Conservation (phyloP, 2,113 vertebrate genomes). For the Cranoglanis bouderius region DNA sequence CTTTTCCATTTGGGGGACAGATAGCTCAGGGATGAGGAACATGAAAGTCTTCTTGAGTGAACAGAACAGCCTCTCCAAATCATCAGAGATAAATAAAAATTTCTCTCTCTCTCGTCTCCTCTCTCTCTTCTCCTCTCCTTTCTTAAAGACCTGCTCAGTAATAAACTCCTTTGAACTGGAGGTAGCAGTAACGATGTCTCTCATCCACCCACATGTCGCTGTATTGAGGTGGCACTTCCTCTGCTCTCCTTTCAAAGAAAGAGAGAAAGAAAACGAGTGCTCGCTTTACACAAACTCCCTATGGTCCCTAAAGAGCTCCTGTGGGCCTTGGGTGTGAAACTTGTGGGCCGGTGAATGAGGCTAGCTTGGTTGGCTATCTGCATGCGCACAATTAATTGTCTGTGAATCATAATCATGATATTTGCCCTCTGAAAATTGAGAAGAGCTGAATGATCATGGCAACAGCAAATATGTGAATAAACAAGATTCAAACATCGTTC, state of each 20-base stretch:
- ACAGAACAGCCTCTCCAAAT: constrained; percentile 36
- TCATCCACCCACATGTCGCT: constrained; percentile 30
- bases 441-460: background rate
- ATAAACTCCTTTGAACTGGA: constrained; percentile 33
- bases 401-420: background rate
- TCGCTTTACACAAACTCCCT: constrained; percentile 27
- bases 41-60: constrained; percentile 70
- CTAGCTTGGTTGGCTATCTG: background rate
- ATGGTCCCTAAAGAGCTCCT: background rate
- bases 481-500: background rate
- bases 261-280: background rate
- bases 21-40: constrained; percentile 56
- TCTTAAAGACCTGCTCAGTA: constrained; percentile 34
- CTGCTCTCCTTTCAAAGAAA: background rate
- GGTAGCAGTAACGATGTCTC: constrained; percentile 37
- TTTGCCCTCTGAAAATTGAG: background rate
- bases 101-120: background rate
- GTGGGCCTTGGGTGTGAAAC: background rate
- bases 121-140: background rate
- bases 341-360: constrained; percentile 7
- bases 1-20: background rate
- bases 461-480: background rate
- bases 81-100: background rate
- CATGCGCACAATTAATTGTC: constrained; percentile 3
- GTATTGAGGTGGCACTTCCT: constrained; percentile 6